phyloP scores from a whole-genome alignment of 2,888 invertebrate genomes.

The Ernsta delagoae region DNA sequence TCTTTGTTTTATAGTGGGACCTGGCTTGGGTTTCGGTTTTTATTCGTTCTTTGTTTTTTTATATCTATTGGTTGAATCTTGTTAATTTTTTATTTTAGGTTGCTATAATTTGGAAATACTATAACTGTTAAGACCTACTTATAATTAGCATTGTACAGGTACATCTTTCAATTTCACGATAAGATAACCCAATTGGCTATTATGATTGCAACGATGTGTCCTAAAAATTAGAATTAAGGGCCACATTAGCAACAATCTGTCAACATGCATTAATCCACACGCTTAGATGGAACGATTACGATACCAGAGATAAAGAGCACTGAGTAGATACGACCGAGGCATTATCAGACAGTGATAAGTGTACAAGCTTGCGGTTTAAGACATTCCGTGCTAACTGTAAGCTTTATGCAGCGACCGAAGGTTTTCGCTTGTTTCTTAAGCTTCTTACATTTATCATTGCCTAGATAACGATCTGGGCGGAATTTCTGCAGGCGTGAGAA shows the following conservation, averaged over 20 bases:
- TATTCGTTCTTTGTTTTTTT: slow-evolving; percentile 6
- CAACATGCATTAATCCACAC: slow-evolving; percentile 13
- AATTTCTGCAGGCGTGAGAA: slow-evolving; percentile 75
- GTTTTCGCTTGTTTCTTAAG: slow-evolving; percentile 34
- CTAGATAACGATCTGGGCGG: slow-evolving; percentile 65
- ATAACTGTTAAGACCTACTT: too few relatives aligned
- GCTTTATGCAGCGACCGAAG: slow-evolving; percentile 33
- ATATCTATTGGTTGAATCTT: not conserved
- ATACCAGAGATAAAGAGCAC: slow-evolving; percentile 20
- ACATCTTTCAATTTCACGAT: slow-evolving; percentile 1
- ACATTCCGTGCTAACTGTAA: slow-evolving; percentile 36
- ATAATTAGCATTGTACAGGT: slow-evolving; percentile 1
- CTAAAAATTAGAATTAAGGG: slow-evolving; percentile 14
- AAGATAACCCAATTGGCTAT: slow-evolving; percentile 14
- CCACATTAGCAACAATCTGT: slow-evolving; percentile 1
- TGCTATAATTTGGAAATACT: not conserved
- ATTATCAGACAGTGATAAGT: slow-evolving; percentile 32
- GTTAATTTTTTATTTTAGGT: too few relatives aligned
- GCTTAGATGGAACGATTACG: slow-evolving; percentile 10
- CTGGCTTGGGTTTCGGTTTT: not conserved
- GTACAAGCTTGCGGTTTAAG: slow-evolving; percentile 23
- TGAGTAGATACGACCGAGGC: slow-evolving; percentile 8
- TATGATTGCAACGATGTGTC: not conserved
- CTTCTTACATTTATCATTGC: slow-evolving; percentile 65
- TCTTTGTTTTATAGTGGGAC: slow-evolving; percentile 1